Conservation (phyloP, 1,140 invertebrate species). For the Phthorimaea operculella region DNA sequence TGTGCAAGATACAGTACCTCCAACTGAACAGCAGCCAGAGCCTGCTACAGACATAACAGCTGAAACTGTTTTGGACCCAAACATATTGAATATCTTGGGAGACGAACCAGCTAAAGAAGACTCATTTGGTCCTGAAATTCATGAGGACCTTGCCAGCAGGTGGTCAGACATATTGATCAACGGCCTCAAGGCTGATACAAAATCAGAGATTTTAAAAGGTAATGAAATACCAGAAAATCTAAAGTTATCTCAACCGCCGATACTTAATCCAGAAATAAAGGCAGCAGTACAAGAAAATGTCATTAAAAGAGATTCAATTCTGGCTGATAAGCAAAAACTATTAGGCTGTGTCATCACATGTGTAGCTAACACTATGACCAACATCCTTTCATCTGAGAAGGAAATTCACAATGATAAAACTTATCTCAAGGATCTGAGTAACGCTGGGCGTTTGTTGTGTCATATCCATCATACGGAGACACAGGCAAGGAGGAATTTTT, state of each 20-base stretch:
- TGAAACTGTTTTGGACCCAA: too few species aligned
- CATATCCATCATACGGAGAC: constrained; percentile 7
- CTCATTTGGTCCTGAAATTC: constrained; percentile 1
- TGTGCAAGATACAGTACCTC: neutral
- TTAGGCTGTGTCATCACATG: neutral
- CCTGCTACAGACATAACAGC: too few species aligned
- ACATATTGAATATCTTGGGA: constrained; percentile 3
- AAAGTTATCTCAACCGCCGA: neutral
- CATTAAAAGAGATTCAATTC: neutral
- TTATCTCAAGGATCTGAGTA: neutral
- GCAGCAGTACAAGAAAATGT: constrained; percentile 3
- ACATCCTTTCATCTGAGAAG: neutral
- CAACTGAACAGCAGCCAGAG: too few species aligned
- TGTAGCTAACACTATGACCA: constrained; percentile 2
- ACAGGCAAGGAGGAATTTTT: neutral
- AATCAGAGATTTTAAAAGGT: constrained; percentile 1
- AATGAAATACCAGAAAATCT: constrained; percentile 6
- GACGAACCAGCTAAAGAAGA: constrained; percentile 5
- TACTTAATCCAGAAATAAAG: constrained; percentile 7
- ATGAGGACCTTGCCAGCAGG: neutral
- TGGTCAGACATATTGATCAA: constrained; percentile 7
- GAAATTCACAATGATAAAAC: neutral
- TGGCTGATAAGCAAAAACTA: neutral
- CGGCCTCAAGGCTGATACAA: constrained; percentile 1
- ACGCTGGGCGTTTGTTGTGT: constrained; percentile 3